phyloP scores from a whole-genome alignment of 2,113 vertebrate species.

The Misgurnus anguillicaudatus region DNA sequence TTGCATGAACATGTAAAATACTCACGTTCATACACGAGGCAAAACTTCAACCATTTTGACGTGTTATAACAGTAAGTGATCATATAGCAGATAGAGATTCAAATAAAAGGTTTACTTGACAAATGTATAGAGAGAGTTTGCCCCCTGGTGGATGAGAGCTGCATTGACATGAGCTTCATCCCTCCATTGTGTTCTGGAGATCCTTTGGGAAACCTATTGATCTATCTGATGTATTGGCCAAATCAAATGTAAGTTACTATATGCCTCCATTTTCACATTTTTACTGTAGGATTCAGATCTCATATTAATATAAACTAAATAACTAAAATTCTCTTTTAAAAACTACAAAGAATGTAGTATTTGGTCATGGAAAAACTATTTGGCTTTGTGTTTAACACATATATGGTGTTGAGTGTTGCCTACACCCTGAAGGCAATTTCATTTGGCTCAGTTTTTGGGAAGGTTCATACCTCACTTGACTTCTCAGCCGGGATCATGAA shows the following conservation, averaged over 20 bases:
- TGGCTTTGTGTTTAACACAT: neutral
- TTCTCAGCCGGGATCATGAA: constrained; percentile 62
- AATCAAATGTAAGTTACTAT: neutral
- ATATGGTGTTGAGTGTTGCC: constrained; percentile 33
- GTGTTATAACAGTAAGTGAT: neutral
- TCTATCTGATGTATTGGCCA: neutral
- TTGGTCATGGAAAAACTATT: neutral
- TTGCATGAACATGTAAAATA: neutral
- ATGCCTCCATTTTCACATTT: neutral
- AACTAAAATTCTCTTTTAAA: no score
- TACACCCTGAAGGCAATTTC: constrained; percentile 41
- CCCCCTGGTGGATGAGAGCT: constrained; percentile 68
- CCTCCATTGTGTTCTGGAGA: neutral
- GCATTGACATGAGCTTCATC: neutral
- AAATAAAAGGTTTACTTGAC: neutral
- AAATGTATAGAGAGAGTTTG: constrained; percentile 58
- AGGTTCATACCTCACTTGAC: constrained; percentile 50
- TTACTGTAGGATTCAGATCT: neutral
- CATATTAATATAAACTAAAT: neutral
- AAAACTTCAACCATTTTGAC: neutral
- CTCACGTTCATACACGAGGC: neutral
- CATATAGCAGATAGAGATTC: constrained; percentile 10
- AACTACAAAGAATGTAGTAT: no score
- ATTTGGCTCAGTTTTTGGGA: constrained; percentile 5
- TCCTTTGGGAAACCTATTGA: neutral